Evolutionary conservation across 2,113 vertebrate species (phyloP), one percentile per base, ranked within the genome.

Genomic region (Psittacula cyanocephala): DNA sequence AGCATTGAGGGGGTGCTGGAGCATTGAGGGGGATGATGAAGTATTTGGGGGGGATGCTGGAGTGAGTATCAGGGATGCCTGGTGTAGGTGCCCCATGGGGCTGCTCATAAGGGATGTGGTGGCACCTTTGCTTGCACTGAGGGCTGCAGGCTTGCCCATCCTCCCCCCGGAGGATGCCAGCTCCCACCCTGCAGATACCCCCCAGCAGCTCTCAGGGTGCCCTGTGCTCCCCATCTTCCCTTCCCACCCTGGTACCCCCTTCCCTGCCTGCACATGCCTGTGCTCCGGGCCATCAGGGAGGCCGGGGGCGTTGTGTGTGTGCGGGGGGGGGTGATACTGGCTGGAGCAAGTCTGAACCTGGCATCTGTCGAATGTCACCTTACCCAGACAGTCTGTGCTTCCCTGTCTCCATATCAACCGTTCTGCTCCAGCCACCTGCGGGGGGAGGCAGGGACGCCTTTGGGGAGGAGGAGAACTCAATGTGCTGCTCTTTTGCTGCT

Each of bases 391-490:
- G 93, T 87, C 89, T 86, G 86, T 81, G 94, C 96, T 95, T 94
- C 95, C 93, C 89, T 95, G 96, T 97, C 96, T 95, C 96, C 97
- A 95, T 96, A 97, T 88, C 96, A 95, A 95, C 96, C 84, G 93
- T 96, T 97, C 96, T 97, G 96, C 95, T 97, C 94, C 81, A 95
- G 90, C 93, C 91, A 96, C 94, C 94, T 97, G 96, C 93, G 52
- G 84, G 88, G 87, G 88, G 71, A 69, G 86, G 91, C 77, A 86
- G 76, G 78, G 64, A 79, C 8, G 89, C 84, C 95, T 94, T 93
- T 79, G 83, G 93, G 65, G 65, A 74, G 68, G 85, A 94, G 93
- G 63, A 63, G 88, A 84, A 47, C 65, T 57, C 57, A 15, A 24
- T 35, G 57, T 3, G 39, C 60, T 7, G 15, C 44, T 39, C 29